Evolutionary conservation across 2,888 invertebrate genomes (phyloP), one percentile per base, ranked within the genome.

Genomic region (Eristalis tenax): DNA sequence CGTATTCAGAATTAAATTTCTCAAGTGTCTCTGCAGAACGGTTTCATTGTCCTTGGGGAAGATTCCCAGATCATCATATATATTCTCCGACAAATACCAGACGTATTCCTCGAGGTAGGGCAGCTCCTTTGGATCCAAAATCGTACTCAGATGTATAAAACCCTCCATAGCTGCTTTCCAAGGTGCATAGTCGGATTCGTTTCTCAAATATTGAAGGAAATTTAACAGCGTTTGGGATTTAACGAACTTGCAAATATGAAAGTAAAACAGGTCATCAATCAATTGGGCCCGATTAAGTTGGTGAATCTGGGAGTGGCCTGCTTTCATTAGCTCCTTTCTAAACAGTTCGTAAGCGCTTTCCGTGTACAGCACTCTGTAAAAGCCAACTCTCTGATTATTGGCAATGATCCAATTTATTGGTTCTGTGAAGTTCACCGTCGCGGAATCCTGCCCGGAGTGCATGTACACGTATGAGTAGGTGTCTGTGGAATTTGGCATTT

Each of bases 211-310:
- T 0, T 94, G 93, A 0, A 96, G 93, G 18, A 97, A 93, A 23
- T 94, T 93, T 61, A 98, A 94, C 0, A 96, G 95, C n/a, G 94
- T 92, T 0, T 92, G 91, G 90, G 97, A 96, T 0, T 92, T 90
- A 84, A 96, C 93, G 26, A 94, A 89, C 1, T 95, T 95, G n/a
- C 95, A 94, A 66, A 96, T 94, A n/a, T 96, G 97, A 78, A 96
- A 94, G 92, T 95, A 95, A 89, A 96, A 94, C 1, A 96, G 94
- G 92, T 98, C 98, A 90, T 98, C 96, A 13, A 98, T 94, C 28
- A 96, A 94, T 93, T 97, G 97, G 4, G 97, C 97, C 89, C 96
- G 94, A 91, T 97, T 97, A 13, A 95, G 92, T 61, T 94, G 94
- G 88, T 96, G 94, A 70, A 97, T 96, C 0, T 77, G 91, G 0